Percentiles rank a stretch among this genome's conserved stretches.
Evolutionary conservation across 64 coral and sea anemone species (phyloP).

Genomic region (Platygyra sinensis): DNA sequence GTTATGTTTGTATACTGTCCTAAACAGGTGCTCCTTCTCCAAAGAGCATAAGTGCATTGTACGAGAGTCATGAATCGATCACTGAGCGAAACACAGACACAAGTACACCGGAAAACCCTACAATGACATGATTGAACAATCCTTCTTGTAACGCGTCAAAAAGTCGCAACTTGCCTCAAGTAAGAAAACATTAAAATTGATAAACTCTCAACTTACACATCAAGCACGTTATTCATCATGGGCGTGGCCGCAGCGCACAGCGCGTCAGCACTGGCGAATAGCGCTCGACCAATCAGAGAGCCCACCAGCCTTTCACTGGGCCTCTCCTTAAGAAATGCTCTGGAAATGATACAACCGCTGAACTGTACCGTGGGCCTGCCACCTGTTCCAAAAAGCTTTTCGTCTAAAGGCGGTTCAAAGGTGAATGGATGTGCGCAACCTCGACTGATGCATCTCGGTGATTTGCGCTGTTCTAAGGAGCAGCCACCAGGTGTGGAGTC

Average conservation of each 20-base stretch:
- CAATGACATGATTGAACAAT: too few species aligned
- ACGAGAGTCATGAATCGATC: too few species aligned
- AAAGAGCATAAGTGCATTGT: too few species aligned
- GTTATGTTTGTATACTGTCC: too few species aligned
- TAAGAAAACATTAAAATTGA: too few species aligned
- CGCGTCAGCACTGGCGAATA: constrained; percentile 87
- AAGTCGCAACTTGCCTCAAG: too few species aligned
- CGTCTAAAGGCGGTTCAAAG: constrained; percentile 75
- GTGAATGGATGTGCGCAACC: constrained; percentile 65
- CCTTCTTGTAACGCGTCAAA: too few species aligned
- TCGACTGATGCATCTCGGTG: constrained; percentile 69
- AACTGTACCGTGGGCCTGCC: constrained; percentile 91
- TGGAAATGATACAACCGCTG: constrained; percentile 86
- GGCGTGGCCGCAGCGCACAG: constrained; percentile 91
- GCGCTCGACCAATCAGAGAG: constrained; percentile 75
- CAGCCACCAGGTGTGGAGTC: background rate
- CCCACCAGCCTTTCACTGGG: constrained; percentile 74
- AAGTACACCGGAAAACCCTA: too few species aligned
- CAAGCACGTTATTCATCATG: constrained; percentile 82
- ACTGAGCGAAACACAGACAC: too few species aligned
- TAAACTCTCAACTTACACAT: constrained; percentile 77
- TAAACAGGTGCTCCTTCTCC: too few species aligned
- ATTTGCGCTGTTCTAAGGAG: background rate
- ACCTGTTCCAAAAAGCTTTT: constrained; percentile 54
- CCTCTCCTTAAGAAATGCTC: constrained; percentile 93